A percentile compares a stretch with the other conserved stretches of the same genome.
phyloP scores from a whole-genome alignment of 1,140 invertebrate genomes.

The Polypedilum vanderplanki region DNA sequence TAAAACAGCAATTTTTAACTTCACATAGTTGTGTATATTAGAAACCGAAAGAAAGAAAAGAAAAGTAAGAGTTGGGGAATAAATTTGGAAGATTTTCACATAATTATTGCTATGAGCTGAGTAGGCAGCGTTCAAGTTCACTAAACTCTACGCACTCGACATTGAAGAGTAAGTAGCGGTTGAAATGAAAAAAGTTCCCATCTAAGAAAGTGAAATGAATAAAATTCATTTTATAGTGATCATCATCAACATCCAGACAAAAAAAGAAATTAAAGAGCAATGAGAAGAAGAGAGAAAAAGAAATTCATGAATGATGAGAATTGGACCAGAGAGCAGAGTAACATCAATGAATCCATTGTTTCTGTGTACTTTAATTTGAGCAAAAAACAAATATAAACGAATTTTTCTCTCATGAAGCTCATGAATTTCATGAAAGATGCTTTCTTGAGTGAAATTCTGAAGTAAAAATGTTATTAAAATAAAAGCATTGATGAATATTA shows the following conservation, averaged over 20 bases:
- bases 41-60: too few species aligned
- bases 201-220: constrained; percentile 7
- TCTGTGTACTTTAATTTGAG: neutral
- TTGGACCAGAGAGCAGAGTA: neutral
- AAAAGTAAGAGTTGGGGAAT: too few species aligned
- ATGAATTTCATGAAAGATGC: neutral
- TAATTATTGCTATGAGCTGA: too few species aligned
- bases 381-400: neutral
- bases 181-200: neutral
- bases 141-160: neutral
- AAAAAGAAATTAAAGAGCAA: neutral
- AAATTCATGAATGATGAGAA: neutral
- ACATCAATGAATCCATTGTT: constrained; percentile 6
- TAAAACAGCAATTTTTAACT: too few species aligned
- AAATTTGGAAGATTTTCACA: too few species aligned
- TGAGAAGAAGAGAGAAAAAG: neutral
- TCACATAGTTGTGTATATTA: too few species aligned
- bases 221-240: neutral
- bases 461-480: too few species aligned
- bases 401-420: constrained; percentile 1
- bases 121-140: neutral
- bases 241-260: neutral
- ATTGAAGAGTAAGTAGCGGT: neutral
- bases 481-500: too few species aligned
- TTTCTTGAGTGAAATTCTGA: neutral